Evolutionary conservation across 1,140 invertebrate species (phyloP).

Genomic region (Bombus breviceps): DNA sequence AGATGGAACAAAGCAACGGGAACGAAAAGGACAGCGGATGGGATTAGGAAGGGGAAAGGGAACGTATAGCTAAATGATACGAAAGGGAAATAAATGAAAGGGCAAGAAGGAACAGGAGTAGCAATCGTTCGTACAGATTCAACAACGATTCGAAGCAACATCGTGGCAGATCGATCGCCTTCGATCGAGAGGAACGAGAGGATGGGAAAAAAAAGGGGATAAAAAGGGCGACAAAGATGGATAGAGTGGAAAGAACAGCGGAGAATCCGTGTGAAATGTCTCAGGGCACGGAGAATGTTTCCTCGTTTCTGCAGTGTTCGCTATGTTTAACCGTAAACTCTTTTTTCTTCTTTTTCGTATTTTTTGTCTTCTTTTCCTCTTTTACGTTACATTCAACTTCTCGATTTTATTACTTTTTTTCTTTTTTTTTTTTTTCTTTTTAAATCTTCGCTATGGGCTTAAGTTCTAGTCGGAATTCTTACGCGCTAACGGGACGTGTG

Average conservation of each 20-base stretch:
- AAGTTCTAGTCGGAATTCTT: conserved; percentile 54
- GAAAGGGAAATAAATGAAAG: neutral
- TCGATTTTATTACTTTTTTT: neutral
- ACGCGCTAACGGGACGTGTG: conserved; percentile 29
- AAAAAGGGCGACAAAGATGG: neutral
- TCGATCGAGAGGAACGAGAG: neutral
- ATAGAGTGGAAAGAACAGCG: conserved; percentile 18
- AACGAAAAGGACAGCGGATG: neutral
- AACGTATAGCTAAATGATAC: neutral
- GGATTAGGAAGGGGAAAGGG: too few relatives aligned
- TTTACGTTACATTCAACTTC: neutral
- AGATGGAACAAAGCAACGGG: neutral
- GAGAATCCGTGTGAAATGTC: conserved; percentile 3
- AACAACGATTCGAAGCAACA: neutral
- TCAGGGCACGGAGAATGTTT: conserved; percentile 2
- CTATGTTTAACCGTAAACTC: neutral
- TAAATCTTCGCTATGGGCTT: conserved; percentile 32
- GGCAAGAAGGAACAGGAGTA: neutral
- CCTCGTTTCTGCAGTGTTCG: conserved; percentile 6
- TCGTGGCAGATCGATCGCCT: neutral
- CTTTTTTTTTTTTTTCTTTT: neutral
- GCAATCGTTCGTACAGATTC: neutral
- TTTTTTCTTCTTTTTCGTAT: neutral
- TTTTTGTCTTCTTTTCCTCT: neutral
- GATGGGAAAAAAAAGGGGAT: neutral